Evolutionary conservation across 2,113 vertebrate genomes (phyloP).

Genomic region (Litocranius walleri): DNA sequence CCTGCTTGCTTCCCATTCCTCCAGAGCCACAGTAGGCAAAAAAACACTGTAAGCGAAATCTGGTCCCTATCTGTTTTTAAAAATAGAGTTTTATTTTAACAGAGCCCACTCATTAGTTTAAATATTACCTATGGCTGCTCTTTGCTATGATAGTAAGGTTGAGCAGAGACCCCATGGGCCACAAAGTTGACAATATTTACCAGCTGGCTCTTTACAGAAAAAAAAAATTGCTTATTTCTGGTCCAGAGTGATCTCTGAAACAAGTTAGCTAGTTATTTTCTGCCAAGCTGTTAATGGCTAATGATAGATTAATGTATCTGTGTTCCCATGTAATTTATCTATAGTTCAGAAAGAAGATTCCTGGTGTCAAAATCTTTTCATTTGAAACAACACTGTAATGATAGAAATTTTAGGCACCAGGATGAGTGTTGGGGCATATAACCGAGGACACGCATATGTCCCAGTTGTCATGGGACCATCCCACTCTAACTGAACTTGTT

Average conservation of each 20-base stretch:
- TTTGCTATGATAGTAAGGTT: neutral
- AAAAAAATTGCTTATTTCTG: neutral
- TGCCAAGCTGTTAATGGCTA: neutral
- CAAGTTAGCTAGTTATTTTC: neutral
- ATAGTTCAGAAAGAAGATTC: neutral
- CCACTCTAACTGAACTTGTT: neutral
- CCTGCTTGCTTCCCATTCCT: neutral
- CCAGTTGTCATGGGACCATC: neutral
- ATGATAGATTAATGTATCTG: neutral
- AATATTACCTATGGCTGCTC: neutral
- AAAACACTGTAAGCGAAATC: neutral
- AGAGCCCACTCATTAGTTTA: neutral
- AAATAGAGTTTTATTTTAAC: slow-evolving; percentile 11
- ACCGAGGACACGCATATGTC: neutral
- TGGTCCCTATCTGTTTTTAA: neutral
- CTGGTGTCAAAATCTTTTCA: neutral
- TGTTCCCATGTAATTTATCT: neutral
- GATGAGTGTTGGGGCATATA: neutral
- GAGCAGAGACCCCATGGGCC: neutral
- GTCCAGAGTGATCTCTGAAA: neutral
- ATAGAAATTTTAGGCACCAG: neutral
- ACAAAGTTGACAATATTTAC: neutral
- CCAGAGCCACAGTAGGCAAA: neutral
- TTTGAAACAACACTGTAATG: neutral
- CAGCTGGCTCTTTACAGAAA: neutral